phyloP scores from a whole-genome alignment of 2,888 invertebrate species.

The Ecliptopera silaceata region DNA sequence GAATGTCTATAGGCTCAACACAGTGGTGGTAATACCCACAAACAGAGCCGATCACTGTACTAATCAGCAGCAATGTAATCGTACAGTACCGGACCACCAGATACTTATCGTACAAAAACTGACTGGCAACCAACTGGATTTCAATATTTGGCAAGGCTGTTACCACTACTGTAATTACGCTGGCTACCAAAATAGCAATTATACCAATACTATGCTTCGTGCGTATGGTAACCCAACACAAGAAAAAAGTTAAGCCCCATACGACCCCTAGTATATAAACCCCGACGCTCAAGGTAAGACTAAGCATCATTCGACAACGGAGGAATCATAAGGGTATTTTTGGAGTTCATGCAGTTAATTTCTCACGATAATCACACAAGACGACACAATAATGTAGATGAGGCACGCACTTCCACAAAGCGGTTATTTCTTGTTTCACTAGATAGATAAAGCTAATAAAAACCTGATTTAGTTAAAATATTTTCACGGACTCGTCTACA shows the following conservation, averaged over 20 bases:
- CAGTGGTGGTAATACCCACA: constrained; percentile 62
- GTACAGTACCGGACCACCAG: constrained; percentile 60
- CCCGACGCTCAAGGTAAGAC: constrained; percentile 83
- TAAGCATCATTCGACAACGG: constrained; percentile 55
- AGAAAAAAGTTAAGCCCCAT: constrained; percentile 85
- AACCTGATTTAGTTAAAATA: constrained; percentile 39
- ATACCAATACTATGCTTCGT: constrained; percentile 86
- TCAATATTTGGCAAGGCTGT: constrained; percentile 83
- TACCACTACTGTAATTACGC: constrained; percentile 82
- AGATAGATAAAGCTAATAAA: constrained; percentile 36
- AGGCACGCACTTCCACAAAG: constrained; percentile 42
- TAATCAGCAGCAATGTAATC: constrained; percentile 55
- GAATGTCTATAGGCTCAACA: constrained; percentile 61
- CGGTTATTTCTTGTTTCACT: constrained; percentile 44
- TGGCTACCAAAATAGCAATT: constrained; percentile 80
- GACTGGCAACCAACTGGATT: constrained; percentile 51
- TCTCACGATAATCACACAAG: constrained; percentile 48
- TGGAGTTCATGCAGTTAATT: constrained; percentile 47
- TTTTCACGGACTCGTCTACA: constrained; percentile 35
- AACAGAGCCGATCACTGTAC: constrained; percentile 52
- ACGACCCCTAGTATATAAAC: constrained; percentile 85
- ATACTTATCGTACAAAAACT: constrained; percentile 77
- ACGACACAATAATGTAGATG: constrained; percentile 45
- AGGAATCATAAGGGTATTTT: constrained; percentile 38
- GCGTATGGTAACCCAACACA: constrained; percentile 86